Base-by-base conservation (phyloP, 1,140 invertebrate genomes). In the Solen grandis region DNA sequence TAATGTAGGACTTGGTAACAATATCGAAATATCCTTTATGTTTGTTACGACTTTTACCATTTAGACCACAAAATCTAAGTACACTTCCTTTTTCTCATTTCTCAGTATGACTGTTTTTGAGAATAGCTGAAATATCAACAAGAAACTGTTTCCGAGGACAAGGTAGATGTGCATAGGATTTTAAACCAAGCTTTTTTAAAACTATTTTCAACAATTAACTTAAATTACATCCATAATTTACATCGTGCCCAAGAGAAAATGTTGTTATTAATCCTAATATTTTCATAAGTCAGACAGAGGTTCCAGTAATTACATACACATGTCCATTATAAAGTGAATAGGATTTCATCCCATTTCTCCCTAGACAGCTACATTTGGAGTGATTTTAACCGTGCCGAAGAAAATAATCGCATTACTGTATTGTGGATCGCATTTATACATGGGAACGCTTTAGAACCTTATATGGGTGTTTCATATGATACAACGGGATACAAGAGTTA, bases 221-320 rank as follows among this genome's bases (percentile, higher is more conserved):
- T 41, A 35, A 65, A 5, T 14, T 65, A 22, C 36, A 19, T 41
- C 14, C 27, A 5, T 16, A n/a, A n/a, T 65, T 36, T 65, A 36
- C 33, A 10, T 41, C 38, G 8, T 41, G 13, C 8, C 62, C 36
- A 41, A 4, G 38, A 27, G 27, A 36, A 36, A 29, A 33, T 8
- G 13, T 19, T 36, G 35, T 69, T 69, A 50, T 69, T 69, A 31
- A 69, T 3, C 16, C 25, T 69, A 31, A 16, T 16, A 19, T 69
- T 16, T n/a, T n/a, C n/a, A n/a, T n/a, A n/a, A n/a, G 2, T 50
- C 2, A 14, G 35, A 60, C n/a, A 27, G 35, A 27, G 25, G 35
- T 14, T 31, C n/a, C 57, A 60, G 35, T 27, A 25, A 5, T 25
- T 27, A 31, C 2, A 60, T 31, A 60, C 29, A 60, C 27, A 5